A percentile compares a stretch with the other conserved stretches of the same genome.
These are phyloP conservation scores for Temnothorax nylanderi DNA, from an alignment of 1,140 invertebrate genomes.

Conservation along the genomic window DNA sequence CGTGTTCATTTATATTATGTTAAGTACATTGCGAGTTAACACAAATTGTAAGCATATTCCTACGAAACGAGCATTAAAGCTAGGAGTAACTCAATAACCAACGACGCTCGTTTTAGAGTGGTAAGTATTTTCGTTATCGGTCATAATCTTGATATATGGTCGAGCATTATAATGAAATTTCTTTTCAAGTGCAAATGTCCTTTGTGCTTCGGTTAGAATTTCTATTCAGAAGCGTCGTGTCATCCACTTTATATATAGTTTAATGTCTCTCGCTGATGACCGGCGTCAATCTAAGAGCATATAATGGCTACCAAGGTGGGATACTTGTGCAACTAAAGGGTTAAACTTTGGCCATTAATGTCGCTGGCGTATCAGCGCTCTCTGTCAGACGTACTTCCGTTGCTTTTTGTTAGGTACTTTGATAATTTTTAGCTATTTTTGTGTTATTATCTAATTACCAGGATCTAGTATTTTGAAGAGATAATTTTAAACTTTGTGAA, in stretches of 20 bases:
- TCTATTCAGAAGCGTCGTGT: conserved; percentile 27
- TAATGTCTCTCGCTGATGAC: conserved; percentile 45
- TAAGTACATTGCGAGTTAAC: conserved; percentile 16
- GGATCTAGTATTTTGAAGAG: background rate
- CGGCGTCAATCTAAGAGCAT: conserved; percentile 39
- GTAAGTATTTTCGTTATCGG: conserved; percentile 12
- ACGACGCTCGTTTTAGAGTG: conserved; percentile 1
- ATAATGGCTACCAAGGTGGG: conserved; percentile 14
- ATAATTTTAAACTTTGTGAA: background rate
- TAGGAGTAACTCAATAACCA: conserved; percentile 43
- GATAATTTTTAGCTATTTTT: background rate
- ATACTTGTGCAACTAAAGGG: conserved; percentile 50
- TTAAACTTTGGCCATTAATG: conserved; percentile 59
- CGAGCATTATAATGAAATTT: conserved; percentile 13
- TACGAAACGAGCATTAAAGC: conserved; percentile 29
- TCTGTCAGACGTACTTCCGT: background rate
- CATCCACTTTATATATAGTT: conserved; percentile 32
- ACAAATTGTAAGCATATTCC: conserved; percentile 46
- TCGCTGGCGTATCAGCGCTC: conserved; percentile 10
- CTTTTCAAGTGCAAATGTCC: conserved; percentile 34
- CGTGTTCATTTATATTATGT: conserved; percentile 7
- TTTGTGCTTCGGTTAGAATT: conserved; percentile 1
- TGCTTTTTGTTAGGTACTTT: background rate
- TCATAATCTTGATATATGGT: conserved; percentile 20
- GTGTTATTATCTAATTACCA: background rate